Conservation (phyloP, 2,113 vertebrate genomes). For the Pterocles gutturalis region DNA sequence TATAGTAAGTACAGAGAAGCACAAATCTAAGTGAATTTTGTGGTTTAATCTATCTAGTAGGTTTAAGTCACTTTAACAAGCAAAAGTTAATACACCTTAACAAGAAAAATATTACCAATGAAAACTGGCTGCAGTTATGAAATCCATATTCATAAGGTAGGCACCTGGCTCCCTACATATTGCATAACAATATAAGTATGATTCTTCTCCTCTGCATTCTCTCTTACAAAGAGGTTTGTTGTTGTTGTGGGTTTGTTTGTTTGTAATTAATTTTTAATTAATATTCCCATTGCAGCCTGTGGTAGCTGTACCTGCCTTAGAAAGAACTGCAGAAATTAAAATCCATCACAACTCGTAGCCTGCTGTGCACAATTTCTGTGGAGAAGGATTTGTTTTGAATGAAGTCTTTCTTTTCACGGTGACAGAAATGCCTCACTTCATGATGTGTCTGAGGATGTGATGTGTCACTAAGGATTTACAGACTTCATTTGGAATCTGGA, state of each 20-base stretch:
- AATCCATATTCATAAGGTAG: background rate
- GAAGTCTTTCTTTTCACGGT: background rate
- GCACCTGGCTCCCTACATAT: background rate
- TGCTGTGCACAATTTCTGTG: background rate
- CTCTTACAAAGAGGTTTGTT: background rate
- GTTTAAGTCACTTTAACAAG: background rate
- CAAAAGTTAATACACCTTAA: background rate
- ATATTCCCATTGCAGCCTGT: background rate
- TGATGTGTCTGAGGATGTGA: background rate
- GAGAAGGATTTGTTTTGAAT: background rate
- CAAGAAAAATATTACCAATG: background rate
- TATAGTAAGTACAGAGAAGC: background rate
- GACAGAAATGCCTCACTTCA: background rate
- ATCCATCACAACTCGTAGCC: background rate
- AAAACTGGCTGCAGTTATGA: background rate
- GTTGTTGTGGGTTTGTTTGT: background rate
- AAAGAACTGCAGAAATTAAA: background rate
- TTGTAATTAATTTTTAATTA: slow-evolving; percentile 22
- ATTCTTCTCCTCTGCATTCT: background rate
- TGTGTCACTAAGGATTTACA: background rate
- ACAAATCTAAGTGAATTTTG: background rate
- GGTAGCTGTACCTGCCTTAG: background rate
- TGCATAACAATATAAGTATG: background rate
- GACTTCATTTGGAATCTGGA: background rate
- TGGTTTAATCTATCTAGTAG: background rate